phyloP scores from a whole-genome alignment of 1,140 invertebrate species.

The Anoplophora glabripennis region DNA sequence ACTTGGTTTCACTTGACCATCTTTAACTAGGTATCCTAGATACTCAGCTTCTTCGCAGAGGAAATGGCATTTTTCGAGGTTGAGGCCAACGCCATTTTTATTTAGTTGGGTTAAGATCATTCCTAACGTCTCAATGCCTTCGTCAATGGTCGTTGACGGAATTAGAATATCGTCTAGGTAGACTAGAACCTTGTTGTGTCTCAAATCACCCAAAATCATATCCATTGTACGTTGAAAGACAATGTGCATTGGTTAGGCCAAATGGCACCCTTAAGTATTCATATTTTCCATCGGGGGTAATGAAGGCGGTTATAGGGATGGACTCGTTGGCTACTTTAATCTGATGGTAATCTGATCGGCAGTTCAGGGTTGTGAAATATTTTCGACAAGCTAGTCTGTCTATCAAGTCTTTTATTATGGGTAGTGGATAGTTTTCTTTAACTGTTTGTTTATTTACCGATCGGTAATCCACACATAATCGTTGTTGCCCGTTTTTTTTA shows the following conservation, averaged over 20 bases:
- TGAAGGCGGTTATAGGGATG: conserved; percentile 28
- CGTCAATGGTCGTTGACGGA: not conserved
- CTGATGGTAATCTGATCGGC: conserved; percentile 38
- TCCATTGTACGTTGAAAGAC: conserved; percentile 26
- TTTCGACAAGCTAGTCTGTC: conserved; percentile 42
- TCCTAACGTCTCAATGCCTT: no score
- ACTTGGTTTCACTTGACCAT: no score
- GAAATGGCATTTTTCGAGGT: no score
- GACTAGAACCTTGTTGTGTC: not conserved
- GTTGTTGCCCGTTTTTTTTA: conserved; percentile 41
- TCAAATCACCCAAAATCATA: not conserved
- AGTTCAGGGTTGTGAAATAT: conserved; percentile 38
- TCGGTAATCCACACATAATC: conserved; percentile 44
- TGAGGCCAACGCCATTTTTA: not conserved
- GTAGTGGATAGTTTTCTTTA: conserved; percentile 2
- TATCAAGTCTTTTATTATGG: conserved; percentile 43
- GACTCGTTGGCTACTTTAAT: conserved; percentile 37
- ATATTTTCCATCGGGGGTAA: conserved; percentile 33
- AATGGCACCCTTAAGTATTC: conserved; percentile 36
- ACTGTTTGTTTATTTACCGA: conserved; percentile 33
- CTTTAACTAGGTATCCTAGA: conserved; percentile 1
- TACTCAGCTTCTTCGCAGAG: no score
- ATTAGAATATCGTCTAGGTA: not conserved
- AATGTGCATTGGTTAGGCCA: conserved; percentile 29
- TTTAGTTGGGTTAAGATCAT: conserved; percentile 7